Conservation (phyloP, 2,888 invertebrate species). For the Cyclophora albipunctata region DNA sequence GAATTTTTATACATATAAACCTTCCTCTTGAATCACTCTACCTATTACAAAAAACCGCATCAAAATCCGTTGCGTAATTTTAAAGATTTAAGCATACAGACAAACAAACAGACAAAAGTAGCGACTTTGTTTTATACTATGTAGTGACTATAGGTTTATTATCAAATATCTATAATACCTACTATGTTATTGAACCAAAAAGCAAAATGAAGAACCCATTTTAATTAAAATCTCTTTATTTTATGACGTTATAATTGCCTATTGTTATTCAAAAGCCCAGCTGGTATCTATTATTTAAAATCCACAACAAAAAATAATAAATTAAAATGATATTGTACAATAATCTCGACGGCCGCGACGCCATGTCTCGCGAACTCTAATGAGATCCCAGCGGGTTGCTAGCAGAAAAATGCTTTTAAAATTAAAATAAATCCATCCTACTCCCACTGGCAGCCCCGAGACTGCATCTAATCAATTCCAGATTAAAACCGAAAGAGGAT, state of each 20-base stretch:
- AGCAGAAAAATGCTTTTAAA: slow-evolving; percentile 46
- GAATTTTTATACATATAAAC: too few relatives aligned
- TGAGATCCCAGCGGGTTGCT: slow-evolving; percentile 50
- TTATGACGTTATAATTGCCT: too few relatives aligned
- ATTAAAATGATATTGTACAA: neutral
- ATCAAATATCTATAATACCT: too few relatives aligned
- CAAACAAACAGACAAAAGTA: too few relatives aligned
- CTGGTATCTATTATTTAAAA: neutral
- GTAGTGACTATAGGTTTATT: too few relatives aligned
- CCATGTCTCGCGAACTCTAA: slow-evolving; percentile 31
- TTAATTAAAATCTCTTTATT: neutral
- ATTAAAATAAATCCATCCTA: slow-evolving; percentile 46
- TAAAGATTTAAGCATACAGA: too few relatives aligned
- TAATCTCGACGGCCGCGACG: slow-evolving; percentile 1
- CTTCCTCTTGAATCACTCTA: too few relatives aligned
- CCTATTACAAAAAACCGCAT: too few relatives aligned
- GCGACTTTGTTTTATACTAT: too few relatives aligned
- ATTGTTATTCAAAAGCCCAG: too few relatives aligned
- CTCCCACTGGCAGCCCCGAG: slow-evolving; percentile 21
- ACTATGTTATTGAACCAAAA: too few relatives aligned
- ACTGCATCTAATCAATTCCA: slow-evolving; percentile 48
- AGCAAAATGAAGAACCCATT: neutral
- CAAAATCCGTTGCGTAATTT: too few relatives aligned
- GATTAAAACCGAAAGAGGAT: slow-evolving; percentile 49
- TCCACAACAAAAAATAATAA: slow-evolving; percentile 1